Evolutionary conservation across 2,113 vertebrate species (phyloP).

Genomic region (Ochotona curzoniae): DNA sequence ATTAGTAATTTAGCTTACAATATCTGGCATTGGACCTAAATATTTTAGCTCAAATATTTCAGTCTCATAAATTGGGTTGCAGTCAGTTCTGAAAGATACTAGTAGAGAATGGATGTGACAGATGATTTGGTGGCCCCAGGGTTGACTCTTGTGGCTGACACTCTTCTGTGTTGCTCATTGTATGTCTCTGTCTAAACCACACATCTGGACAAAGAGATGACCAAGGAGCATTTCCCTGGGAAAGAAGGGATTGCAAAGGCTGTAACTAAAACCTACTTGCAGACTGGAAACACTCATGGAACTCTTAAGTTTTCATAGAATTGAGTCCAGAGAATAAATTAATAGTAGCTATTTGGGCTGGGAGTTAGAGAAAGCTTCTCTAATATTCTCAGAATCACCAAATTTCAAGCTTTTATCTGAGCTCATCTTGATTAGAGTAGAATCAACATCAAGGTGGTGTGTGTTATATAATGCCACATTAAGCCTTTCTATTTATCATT

Average conservation of each 20-base stretch:
- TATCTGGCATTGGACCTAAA: not conserved
- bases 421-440: conserved; percentile 69
- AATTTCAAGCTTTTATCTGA: conserved; percentile 39
- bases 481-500: conserved; percentile 80
- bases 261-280: not conserved
- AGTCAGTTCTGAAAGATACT: not conserved
- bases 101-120: not conserved
- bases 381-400: conserved; percentile 16
- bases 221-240: not conserved
- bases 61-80: not conserved
- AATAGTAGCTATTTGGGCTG: not conserved
- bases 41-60: not conserved
- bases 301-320: not conserved
- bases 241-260: not conserved
- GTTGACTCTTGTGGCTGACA: not conserved
- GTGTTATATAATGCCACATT: conserved; percentile 72
- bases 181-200: not conserved
- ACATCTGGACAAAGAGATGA: not conserved
- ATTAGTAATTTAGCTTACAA: not conserved
- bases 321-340: not conserved
- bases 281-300: no score
- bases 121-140: not conserved
- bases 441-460: conserved; percentile 48
- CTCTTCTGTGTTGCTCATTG: not conserved
- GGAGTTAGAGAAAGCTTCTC: not conserved